Conservation (phyloP, 2,113 vertebrate genomes). For the Paedocypris sp. region DNA sequence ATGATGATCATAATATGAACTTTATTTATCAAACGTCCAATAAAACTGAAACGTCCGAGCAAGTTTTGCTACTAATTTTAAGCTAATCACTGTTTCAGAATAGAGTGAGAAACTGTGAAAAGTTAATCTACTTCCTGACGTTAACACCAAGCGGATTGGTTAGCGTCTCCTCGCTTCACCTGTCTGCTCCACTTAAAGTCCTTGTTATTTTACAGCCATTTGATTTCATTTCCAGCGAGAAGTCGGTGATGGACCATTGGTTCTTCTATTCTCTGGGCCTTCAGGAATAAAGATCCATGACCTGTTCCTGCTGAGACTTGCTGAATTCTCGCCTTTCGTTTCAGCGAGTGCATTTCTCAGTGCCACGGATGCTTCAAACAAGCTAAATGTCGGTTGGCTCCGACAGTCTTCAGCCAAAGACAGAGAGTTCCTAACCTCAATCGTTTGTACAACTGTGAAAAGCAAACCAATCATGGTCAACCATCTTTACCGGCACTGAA, state of each 20-base stretch:
- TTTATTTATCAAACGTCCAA: slow-evolving; percentile 13
- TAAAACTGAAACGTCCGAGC: no score
- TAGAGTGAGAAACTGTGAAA: slow-evolving; percentile 10
- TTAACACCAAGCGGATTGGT: slow-evolving; percentile 2
- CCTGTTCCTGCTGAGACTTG: no score
- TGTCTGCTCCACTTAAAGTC: neutral
- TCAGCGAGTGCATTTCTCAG: neutral
- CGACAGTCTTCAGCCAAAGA: neutral
- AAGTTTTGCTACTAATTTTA: no score
- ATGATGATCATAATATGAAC: no score
- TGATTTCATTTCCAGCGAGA: neutral
- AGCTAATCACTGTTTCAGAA: no score
- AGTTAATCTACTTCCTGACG: slow-evolving; percentile 4
- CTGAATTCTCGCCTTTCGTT: neutral
- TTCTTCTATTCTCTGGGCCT: neutral
- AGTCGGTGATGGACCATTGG: neutral
- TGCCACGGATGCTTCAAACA: neutral
- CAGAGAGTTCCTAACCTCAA: neutral
- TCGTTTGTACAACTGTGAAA: neutral
- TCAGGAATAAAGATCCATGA: no score
- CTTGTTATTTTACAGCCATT: neutral
- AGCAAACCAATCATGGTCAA: neutral
- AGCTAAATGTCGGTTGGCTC: neutral
- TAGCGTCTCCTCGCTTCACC: neutral
- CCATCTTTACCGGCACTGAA: neutral